Percentiles rank a stretch among this genome's conserved stretches.
phyloP scores from a whole-genome alignment of 2,797 vertebrate species.

The Lacerta bilineata region DNA sequence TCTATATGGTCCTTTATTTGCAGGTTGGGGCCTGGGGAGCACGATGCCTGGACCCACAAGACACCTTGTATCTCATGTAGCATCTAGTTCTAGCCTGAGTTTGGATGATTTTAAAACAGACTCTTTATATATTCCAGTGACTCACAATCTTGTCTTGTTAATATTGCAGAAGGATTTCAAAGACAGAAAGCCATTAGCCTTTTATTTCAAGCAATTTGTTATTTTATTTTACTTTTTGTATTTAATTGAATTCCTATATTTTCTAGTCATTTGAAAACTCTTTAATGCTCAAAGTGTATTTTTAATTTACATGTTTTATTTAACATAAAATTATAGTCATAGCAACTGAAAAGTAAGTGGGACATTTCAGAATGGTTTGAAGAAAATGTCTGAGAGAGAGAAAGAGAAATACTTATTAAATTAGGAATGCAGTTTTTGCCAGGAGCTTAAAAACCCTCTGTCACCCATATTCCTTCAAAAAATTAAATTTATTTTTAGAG shows the following conservation, averaged over 20 bases:
- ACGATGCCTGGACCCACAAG: too few species aligned
- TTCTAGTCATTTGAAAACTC: background rate
- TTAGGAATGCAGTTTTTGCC: background rate
- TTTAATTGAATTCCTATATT: background rate
- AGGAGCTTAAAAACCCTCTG: background rate
- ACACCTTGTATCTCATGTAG: background rate
- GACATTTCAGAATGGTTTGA: background rate
- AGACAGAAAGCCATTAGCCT: background rate
- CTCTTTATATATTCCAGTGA: background rate
- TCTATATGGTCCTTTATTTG: too few species aligned
- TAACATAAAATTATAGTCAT: conserved; percentile 3
- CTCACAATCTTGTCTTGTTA: background rate
- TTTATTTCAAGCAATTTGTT: background rate
- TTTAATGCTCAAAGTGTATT: conserved; percentile 1
- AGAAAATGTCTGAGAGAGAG: background rate
- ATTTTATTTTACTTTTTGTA: background rate
- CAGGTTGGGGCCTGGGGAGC: too few species aligned
- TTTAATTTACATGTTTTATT: background rate
- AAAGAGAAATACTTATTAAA: background rate
- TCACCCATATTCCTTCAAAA: background rate
- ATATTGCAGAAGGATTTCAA: background rate
- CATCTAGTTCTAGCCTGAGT: background rate
- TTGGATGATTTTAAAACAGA: background rate
- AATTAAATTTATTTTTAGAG: background rate
- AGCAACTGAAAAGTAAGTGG: background rate